These are phyloP conservation scores for Oceanites oceanicus DNA, from an alignment of 2,113 vertebrate species.

Conservation along the genomic window DNA sequence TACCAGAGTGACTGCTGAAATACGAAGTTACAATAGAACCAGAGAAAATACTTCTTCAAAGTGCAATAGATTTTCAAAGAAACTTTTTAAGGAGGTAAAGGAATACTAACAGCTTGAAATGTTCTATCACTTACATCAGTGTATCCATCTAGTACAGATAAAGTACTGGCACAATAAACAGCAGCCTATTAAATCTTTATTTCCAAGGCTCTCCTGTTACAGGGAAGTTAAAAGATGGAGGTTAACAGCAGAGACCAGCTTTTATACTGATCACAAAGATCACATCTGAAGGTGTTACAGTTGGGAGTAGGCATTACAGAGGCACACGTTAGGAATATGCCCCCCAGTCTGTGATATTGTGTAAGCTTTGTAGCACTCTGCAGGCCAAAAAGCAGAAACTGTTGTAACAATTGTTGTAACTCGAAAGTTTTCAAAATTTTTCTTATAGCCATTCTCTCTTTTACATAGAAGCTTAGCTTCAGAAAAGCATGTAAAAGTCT, in stretches of 20 bases:
- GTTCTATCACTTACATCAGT: neutral
- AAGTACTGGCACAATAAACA: neutral
- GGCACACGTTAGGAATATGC: neutral
- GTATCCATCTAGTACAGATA: neutral
- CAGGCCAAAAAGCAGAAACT: neutral
- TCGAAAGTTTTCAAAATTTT: neutral
- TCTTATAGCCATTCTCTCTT: neutral
- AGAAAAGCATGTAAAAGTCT: neutral
- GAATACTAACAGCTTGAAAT: neutral
- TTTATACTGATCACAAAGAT: neutral
- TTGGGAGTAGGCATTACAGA: neutral
- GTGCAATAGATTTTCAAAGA: neutral
- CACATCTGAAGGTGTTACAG: neutral
- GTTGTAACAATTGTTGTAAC: neutral
- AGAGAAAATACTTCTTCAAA: neutral
- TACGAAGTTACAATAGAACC: neutral
- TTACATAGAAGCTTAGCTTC: neutral
- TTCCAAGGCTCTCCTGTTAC: neutral
- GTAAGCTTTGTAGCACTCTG: neutral
- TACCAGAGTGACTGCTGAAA: neutral
- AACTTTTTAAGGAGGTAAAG: neutral
- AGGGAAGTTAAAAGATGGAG: neutral
- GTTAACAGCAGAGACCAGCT: neutral
- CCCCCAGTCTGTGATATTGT: neutral
- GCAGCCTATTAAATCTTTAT: neutral